Base-by-base conservation (phyloP, 1,140 invertebrate genomes). In the Onthophagus taurus region DNA sequence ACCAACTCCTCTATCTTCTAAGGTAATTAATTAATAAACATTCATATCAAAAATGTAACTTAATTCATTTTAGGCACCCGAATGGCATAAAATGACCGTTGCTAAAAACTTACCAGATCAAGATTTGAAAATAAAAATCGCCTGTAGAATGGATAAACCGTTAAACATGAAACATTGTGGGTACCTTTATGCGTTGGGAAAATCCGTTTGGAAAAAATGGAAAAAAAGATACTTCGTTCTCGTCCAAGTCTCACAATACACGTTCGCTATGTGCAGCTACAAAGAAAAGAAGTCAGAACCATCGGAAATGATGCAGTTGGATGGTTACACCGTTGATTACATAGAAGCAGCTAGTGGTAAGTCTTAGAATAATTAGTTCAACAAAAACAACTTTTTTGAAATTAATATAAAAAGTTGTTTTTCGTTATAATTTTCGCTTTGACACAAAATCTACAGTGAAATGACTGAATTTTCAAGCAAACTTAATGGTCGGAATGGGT, bases 141-240 rank as follows among this genome's bases (percentile, higher is more conserved):
- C 92, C 6, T 94, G 96, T 64, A 74, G 94, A 46, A 96, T 99
- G 81, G 97, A 99, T 61, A 99, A 97, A 63, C 96, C 97, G 14
- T 76, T 96, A 35, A 99, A 99, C 64, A 93, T 99, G 87, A 99
- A 99, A 65, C 94, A 99, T 65, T 78, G 61, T 60, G 92, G 89
- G 9, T 85, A 94, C 64, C 72, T 97, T 16, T 97, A 91, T 68
- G 90, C 88, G 5, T 75, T 93, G 54, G 96, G 96, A 17, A 97
- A 97, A 74, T 88, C 83, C 45, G 91, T 97, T 1, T 99, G 96
- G 96, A 96, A 97, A 62, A 99, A 99, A 65, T 99, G 95, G 94
- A 99, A 99, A 69, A 89, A 90, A 60, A 76, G 97, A 46, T 99
- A 98, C 69, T 97, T 92, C 76, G 92, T 97, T 45, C 70, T 99